Percentiles rank a stretch among this genome's conserved stretches.
Evolutionary conservation across 2,113 vertebrate species (phyloP).

Genomic region (Balaeniceps rex): DNA sequence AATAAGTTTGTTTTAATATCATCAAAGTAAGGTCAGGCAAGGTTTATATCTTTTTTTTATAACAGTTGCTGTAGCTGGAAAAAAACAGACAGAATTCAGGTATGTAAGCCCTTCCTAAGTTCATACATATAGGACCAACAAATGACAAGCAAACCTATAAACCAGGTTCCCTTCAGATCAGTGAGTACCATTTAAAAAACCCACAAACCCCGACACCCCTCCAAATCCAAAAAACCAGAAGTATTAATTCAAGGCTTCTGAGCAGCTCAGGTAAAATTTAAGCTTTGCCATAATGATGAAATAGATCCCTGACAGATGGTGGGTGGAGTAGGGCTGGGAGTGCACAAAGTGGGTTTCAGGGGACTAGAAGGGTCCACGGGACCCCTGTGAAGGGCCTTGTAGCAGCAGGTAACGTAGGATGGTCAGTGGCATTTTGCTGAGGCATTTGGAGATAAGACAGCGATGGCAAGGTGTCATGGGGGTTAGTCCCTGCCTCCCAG

Average conservation of each 20-base stretch:
- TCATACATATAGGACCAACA: neutral
- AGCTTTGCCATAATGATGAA: neutral
- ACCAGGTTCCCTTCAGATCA: neutral
- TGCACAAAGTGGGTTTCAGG: neutral
- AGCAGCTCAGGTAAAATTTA: neutral
- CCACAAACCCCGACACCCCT: rapidly evolving
- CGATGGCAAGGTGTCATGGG: rapidly evolving
- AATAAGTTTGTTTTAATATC: neutral
- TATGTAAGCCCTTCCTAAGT: neutral
- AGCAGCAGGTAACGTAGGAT: neutral
- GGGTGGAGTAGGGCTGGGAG: neutral
- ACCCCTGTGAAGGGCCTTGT: neutral
- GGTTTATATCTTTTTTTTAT: neutral
- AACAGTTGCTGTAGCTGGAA: neutral
- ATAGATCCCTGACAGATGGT: neutral
- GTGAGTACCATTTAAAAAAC: neutral
- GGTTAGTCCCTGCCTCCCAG: neutral
- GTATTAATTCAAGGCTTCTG: neutral
- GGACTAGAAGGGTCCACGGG: neutral
- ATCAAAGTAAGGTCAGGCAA: neutral
- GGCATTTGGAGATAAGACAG: neutral
- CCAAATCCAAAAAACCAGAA: neutral
- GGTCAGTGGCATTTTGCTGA: neutral
- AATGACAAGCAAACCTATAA: neutral
- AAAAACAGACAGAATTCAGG: neutral